Evolutionary conservation across 1,140 invertebrate species (phyloP).

Genomic region (Nautilus pompilius): DNA sequence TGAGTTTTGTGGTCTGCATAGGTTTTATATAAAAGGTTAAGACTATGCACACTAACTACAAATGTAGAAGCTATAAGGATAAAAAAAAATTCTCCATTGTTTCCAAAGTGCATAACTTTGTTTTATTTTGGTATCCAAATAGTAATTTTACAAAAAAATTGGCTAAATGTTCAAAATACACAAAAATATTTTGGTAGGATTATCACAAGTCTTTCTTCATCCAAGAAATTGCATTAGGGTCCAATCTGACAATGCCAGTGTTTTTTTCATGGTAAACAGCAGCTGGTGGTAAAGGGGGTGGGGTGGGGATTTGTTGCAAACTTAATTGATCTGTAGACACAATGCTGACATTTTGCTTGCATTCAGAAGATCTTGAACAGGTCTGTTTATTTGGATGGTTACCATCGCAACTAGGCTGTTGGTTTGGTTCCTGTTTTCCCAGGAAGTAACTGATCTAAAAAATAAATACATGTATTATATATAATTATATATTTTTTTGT

Average conservation of each 20-base stretch:
- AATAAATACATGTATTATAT: neutral
- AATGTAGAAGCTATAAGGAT: no score
- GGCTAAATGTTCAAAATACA: no score
- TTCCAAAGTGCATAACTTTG: no score
- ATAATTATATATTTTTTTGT: neutral
- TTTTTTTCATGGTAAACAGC: neutral
- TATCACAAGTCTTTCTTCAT: conserved; percentile 32
- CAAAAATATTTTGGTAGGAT: no score
- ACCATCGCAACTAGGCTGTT: neutral
- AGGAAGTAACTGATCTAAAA: neutral
- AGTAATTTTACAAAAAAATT: no score
- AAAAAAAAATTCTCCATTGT: no score
- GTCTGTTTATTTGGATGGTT: neutral
- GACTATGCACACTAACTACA: no score
- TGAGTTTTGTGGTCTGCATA: no score
- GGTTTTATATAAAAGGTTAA: no score
- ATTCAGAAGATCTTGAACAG: conserved; percentile 2
- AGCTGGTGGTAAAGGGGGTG: conserved; percentile 4
- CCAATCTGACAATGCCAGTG: conserved; percentile 18
- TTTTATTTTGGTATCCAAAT: no score
- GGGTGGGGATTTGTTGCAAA: conserved; percentile 12
- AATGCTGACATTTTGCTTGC: neutral
- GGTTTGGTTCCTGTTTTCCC: neutral
- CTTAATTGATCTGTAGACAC: neutral
- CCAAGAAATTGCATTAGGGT: conserved; percentile 29